Conservation (phyloP, 2,888 invertebrate species). For the Chymomyza procnemis region DNA sequence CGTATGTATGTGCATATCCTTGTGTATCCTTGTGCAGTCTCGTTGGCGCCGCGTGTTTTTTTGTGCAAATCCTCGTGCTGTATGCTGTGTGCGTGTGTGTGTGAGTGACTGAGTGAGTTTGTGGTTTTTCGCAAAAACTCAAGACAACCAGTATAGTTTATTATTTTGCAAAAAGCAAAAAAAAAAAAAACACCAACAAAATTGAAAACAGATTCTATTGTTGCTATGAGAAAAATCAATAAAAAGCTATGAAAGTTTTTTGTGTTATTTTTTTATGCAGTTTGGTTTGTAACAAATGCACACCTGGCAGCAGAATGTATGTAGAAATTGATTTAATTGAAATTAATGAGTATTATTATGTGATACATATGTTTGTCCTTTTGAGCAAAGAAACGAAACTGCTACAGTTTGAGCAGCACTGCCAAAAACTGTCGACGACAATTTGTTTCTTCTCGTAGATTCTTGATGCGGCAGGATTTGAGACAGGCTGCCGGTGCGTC, state of each 20-base stretch:
- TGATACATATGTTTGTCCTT: background rate
- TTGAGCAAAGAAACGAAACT: background rate
- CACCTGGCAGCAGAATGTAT: too few species aligned
- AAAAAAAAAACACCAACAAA: conserved; percentile 19
- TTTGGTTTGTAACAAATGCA: background rate
- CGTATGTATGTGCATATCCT: conserved; percentile 27
- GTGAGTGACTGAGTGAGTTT: conserved; percentile 14
- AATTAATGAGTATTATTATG: background rate
- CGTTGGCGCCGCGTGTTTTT: conserved; percentile 69
- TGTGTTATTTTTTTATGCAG: too few species aligned
- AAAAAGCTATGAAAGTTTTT: conserved; percentile 17
- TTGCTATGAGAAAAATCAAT: conserved; percentile 61
- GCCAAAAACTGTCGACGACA: background rate
- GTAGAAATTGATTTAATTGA: too few species aligned
- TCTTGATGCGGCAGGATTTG: conserved; percentile 34
- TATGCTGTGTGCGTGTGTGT: conserved; percentile 17
- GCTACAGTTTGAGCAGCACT: conserved; percentile 44
- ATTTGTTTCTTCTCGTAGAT: conserved; percentile 32
- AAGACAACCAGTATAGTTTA: background rate
- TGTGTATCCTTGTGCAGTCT: conserved; percentile 68
- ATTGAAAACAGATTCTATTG: conserved; percentile 15
- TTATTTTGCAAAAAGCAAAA: background rate
- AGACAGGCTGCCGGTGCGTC: conserved; percentile 29
- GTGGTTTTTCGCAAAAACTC: conserved; percentile 19
- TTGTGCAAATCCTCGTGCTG: conserved; percentile 36